Base-by-base conservation (phyloP, 1,140 invertebrate genomes). In the Odontomachus brunneus region DNA sequence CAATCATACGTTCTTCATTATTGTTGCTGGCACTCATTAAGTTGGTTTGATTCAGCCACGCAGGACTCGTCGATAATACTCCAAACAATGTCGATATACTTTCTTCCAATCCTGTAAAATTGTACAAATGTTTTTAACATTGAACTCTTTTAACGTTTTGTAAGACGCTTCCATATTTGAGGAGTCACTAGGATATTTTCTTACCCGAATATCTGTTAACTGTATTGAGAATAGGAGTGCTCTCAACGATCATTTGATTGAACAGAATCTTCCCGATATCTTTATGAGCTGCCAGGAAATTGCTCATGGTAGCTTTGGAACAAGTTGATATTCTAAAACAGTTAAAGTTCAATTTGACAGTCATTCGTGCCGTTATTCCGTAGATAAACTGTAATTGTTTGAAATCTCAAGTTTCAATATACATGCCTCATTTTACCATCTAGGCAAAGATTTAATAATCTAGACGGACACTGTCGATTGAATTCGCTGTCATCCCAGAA, bases 231-330 rank as follows among this genome's bases (percentile, higher is more conserved):
- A 95, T 95, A 7, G 95, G 94, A 71, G 92, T 95, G n/a, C 92
- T 93, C 49, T 94, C 85, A 22, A 92, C 92, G 17, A 93, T 92
- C 60, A 94, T 95, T 84, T 95, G 92, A 78, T 95, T 94, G 59
- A 95, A 93, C 69, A 94, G 90, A 2, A 95, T 91, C 65, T 92
- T 95, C 81, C 95, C 94, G 1, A 95, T 90, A n/a, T 94, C 91
- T 88, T 96, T 95, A 80, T 96, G 95, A 5, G 95, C 94, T 26
- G 95, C 93, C 73, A 96, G 91, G 82, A 94, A 96, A 72, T 95
- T 94, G 2, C 88, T 86, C 75, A 96, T 92, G 17, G 94, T 95
- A 9, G 95, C 93, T 78, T 95, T 94, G 69, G 94, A 94, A 75
- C 96, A 96, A 0, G 95, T 95, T n/a, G 93, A 94, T 26, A 95